Evolutionary conservation across 1,140 invertebrate species (phyloP).

Genomic region (Camponotus vicinus): DNA sequence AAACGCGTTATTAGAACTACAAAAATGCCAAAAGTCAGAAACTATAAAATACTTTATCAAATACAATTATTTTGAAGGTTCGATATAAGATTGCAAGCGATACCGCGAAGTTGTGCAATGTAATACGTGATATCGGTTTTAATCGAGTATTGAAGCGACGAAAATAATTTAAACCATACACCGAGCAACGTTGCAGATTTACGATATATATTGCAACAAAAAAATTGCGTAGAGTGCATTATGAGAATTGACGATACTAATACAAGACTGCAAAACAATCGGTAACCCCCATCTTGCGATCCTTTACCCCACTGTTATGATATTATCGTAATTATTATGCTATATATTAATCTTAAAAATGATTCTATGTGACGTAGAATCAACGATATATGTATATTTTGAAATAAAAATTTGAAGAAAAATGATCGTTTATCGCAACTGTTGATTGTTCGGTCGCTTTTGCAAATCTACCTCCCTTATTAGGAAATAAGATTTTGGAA

Average conservation of each 20-base stretch:
- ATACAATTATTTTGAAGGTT: slow-evolving; percentile 9
- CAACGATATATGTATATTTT: slow-evolving; percentile 74
- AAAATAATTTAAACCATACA: slow-evolving; percentile 68
- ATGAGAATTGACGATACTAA: slow-evolving; percentile 58
- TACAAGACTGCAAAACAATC: slow-evolving; percentile 40
- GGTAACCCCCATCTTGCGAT: neutral
- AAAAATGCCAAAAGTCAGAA: neutral
- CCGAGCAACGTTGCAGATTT: slow-evolving; percentile 68
- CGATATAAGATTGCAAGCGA: neutral
- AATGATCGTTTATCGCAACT: neutral
- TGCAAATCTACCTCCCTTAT: no score
- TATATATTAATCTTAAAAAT: slow-evolving; percentile 18
- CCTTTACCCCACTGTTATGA: slow-evolving; percentile 8
- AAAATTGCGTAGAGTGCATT: slow-evolving; percentile 41
- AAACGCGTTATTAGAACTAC: no score
- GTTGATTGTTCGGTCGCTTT: neutral
- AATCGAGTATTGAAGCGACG: neutral
- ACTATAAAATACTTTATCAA: neutral
- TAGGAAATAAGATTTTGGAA: neutral
- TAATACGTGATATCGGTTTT: slow-evolving; percentile 34
- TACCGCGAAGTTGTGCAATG: neutral
- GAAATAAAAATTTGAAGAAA: slow-evolving; percentile 48
- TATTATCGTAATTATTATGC: slow-evolving; percentile 63
- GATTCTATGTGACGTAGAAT: slow-evolving; percentile 68
- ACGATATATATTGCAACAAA: slow-evolving; percentile 52